Conservation (phyloP, 2,888 invertebrate genomes). For the Lepetodrilus schrolli region DNA sequence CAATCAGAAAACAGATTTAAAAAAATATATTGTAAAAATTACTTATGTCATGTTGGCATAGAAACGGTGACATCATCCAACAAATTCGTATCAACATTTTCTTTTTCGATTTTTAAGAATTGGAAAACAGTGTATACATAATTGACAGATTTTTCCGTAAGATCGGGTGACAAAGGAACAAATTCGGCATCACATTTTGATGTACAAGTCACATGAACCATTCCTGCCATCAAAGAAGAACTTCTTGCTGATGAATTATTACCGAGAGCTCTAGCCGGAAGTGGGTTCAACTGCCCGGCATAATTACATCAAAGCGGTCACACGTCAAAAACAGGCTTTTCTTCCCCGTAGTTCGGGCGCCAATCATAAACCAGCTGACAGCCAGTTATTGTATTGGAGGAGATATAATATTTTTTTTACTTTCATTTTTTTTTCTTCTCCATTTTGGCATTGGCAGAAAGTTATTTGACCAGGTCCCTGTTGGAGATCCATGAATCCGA, state of each 20-base stretch:
- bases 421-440: too few relatives aligned
- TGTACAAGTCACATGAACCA: not conserved
- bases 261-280: not conserved
- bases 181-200: not conserved
- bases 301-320: slow-evolving; percentile 22
- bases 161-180: not conserved
- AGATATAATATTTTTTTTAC: not conserved
- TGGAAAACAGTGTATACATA: too few relatives aligned
- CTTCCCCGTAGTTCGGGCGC: not conserved
- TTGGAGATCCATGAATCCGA: not conserved
- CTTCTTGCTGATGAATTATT: slow-evolving; percentile 1
- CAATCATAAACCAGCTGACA: slow-evolving; percentile 22
- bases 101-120: too few relatives aligned
- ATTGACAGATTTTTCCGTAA: too few relatives aligned
- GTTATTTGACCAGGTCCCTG: slow-evolving; percentile 17
- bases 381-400: slow-evolving; percentile 14
- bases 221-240: slow-evolving; percentile 12
- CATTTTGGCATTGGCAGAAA: too few relatives aligned
- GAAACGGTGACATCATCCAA: too few relatives aligned
- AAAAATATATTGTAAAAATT: too few relatives aligned
- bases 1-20: too few relatives aligned
- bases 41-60: too few relatives aligned
- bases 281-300: slow-evolving; percentile 7
- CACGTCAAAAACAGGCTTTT: not conserved
- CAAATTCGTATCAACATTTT: too few relatives aligned